Conservation (phyloP, 2,113 vertebrate genomes). For the Camelus dromedarius region DNA sequence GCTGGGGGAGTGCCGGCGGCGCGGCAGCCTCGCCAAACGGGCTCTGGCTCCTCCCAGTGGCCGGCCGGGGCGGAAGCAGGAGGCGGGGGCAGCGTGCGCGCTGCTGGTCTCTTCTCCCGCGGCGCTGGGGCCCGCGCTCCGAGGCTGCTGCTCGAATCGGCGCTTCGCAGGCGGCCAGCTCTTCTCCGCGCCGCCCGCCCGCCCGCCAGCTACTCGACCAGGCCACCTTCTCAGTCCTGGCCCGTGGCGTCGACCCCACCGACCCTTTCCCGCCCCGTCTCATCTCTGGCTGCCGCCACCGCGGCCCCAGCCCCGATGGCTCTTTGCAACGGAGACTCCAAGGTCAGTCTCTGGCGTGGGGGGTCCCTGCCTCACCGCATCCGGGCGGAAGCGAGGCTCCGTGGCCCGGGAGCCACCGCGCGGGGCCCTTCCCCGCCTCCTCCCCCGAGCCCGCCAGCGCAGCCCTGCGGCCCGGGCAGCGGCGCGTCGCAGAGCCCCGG, state of each 20-base stretch:
- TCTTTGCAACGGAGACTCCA: slow-evolving; percentile 97
- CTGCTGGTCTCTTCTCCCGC: slow-evolving; percentile 42
- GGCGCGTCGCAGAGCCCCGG: not conserved
- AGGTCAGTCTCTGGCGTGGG: slow-evolving; percentile 91
- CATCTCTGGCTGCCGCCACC: not conserved
- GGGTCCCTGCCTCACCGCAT: not conserved
- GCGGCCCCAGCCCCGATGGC: slow-evolving; percentile 90
- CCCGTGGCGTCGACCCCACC: slow-evolving; percentile 58
- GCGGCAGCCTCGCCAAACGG: not conserved
- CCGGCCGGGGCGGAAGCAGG: slow-evolving; percentile 73
- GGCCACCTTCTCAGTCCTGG: slow-evolving; percentile 44
- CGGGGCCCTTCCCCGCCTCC: not conserved
- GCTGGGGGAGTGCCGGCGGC: not conserved
- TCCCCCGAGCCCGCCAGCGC: not conserved
- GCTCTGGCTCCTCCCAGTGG: slow-evolving; percentile 77
- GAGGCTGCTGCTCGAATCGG: not conserved
- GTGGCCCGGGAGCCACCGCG: not conserved
- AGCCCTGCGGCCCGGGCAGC: slow-evolving; percentile 25
- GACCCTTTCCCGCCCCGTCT: slow-evolving; percentile 13
- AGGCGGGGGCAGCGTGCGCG: slow-evolving; percentile 72
- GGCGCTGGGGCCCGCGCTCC: slow-evolving; percentile 37
- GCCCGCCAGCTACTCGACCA: not conserved
- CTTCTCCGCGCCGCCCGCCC: not conserved
- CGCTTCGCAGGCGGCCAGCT: not conserved
- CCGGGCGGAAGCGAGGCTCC: not conserved